Percentiles rank a stretch among this genome's conserved stretches.
Evolutionary conservation across 2,797 vertebrate species (phyloP).

Genomic region (Crocodylus rhombifer): DNA sequence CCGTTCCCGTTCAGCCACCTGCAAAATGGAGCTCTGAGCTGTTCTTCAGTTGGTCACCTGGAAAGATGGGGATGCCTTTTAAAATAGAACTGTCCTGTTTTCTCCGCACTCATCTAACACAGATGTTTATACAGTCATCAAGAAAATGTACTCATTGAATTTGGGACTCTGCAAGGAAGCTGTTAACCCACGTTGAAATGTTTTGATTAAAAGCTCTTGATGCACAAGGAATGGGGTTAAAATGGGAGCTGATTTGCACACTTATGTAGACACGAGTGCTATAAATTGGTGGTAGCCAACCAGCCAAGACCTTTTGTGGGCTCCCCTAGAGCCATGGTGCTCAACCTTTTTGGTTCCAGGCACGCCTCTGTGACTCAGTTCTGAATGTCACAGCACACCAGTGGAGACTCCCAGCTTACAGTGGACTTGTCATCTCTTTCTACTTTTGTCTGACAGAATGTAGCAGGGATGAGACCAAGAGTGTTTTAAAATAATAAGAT

Average conservation of each 20-base stretch:
- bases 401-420: too few relatives aligned
- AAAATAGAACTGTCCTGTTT: fast-evolving
- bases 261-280: neutral
- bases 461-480: too few relatives aligned
- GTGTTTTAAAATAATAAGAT: too few relatives aligned
- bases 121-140: fast-evolving
- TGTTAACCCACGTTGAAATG: neutral
- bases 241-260: neutral
- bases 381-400: too few relatives aligned
- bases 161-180: neutral
- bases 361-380: too few relatives aligned
- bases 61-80: neutral
- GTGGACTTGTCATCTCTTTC: too few relatives aligned
- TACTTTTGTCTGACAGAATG: too few relatives aligned
- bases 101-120: neutral
- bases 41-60: neutral
- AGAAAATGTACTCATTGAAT: neutral
- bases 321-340: too few relatives aligned
- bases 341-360: too few relatives aligned
- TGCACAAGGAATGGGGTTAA: neutral
- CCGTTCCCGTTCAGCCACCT: neutral
- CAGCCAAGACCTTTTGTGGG: too few relatives aligned
- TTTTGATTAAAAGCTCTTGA: neutral
- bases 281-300: too few relatives aligned
- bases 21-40: neutral